Evolutionary conservation across 2,888 invertebrate genomes (phyloP).

Genomic region (Eupithecia inturbata): DNA sequence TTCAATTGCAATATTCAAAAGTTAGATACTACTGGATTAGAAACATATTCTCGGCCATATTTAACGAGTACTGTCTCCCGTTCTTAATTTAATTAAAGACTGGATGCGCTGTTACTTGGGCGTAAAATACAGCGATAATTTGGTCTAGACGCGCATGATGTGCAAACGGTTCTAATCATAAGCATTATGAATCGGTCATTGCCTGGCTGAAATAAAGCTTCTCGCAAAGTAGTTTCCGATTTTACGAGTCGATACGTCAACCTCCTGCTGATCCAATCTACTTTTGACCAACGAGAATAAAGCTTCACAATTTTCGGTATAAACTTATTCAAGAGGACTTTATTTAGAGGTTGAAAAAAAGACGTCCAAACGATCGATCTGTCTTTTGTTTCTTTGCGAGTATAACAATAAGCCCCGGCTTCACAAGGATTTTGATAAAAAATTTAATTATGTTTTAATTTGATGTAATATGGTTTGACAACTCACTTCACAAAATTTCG

Average conservation of each 20-base stretch:
- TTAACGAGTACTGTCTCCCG: constrained; percentile 18
- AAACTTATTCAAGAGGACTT: background rate
- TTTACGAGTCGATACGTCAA: constrained; percentile 6
- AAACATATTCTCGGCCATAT: constrained; percentile 15
- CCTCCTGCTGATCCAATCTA: constrained; percentile 8
- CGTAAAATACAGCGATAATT: constrained; percentile 37
- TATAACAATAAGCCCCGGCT: background rate
- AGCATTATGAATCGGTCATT: constrained; percentile 23
- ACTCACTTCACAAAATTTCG: too few species aligned
- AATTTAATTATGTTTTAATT: too few species aligned
- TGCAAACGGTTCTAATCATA: constrained; percentile 35
- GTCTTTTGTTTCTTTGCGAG: background rate
- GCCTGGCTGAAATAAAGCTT: constrained; percentile 9
- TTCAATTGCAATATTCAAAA: background rate
- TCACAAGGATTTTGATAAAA: background rate
- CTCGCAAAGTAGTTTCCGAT: constrained; percentile 13
- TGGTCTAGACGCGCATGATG: constrained; percentile 41
- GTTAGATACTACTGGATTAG: background rate
- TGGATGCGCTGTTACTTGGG: constrained; percentile 24
- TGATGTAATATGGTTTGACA: too few species aligned
- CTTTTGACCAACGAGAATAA: background rate
- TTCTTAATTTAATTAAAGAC: constrained; percentile 31
- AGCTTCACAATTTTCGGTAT: background rate
- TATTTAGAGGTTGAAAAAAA: background rate
- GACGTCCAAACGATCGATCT: background rate